Conservation (phyloP, 2,888 invertebrate genomes). For the Hyposoter didymator region DNA sequence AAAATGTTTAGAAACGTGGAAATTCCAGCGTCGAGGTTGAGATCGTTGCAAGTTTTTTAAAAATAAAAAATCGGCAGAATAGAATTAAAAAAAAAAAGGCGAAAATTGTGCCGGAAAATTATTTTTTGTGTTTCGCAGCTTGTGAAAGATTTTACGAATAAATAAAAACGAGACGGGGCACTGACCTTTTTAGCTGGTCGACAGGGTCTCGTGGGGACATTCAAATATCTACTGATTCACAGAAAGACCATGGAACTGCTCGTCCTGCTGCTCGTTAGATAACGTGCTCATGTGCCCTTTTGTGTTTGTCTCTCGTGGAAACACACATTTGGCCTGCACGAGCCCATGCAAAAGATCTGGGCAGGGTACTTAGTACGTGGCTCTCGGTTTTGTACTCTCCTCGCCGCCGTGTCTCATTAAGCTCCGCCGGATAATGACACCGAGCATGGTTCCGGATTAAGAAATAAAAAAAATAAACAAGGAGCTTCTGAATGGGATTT, state of each 20-base stretch:
- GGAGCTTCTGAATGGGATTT: conserved; percentile 57
- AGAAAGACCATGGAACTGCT: not conserved
- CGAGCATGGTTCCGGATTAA: conserved; percentile 30
- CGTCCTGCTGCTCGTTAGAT: not conserved
- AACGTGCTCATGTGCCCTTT: conserved; percentile 8
- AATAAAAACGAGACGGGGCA: not conserved
- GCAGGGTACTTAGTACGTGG: conserved; percentile 15
- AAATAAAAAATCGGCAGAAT: not conserved
- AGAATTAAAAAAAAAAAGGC: not conserved
- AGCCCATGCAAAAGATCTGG: conserved; percentile 9
- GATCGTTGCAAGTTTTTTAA: not conserved
- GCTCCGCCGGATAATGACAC: conserved; percentile 63
- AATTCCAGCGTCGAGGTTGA: not conserved
- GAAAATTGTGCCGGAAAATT: not conserved
- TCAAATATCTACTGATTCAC: not conserved
- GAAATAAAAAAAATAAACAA: not conserved
- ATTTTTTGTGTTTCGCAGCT: not conserved
- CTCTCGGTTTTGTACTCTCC: conserved; percentile 28
- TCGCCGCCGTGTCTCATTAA: conserved; percentile 59
- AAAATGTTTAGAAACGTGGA: not conserved
- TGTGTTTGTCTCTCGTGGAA: not conserved
- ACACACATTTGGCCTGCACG: conserved; percentile 1
- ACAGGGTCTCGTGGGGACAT: not conserved
- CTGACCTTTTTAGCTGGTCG: not conserved
- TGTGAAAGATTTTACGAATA: not conserved